phyloP scores from a whole-genome alignment of 1,140 invertebrate species.

The Probaryconus sp. region DNA sequence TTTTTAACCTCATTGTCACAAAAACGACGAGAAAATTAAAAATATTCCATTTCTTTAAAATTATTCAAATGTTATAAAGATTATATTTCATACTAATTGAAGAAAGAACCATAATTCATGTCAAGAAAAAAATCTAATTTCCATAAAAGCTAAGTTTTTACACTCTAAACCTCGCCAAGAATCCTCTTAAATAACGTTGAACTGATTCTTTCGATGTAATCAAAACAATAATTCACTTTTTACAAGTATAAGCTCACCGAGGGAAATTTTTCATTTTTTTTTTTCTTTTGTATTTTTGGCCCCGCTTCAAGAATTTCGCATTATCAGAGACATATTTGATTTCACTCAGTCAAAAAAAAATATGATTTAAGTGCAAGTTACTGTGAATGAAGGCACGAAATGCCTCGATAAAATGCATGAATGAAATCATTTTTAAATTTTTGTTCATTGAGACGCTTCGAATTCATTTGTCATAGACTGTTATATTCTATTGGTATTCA shows the following conservation, averaged over 20 bases:
- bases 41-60: no score
- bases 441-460: conserved; percentile 18
- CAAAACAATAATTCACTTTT: conserved; percentile 33
- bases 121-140: background rate
- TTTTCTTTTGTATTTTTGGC: conserved; percentile 20
- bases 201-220: conserved; percentile 24
- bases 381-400: background rate
- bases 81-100: no score
- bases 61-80: no score
- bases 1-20: no score
- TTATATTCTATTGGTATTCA: conserved; percentile 53
- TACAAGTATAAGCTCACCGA: conserved; percentile 6
- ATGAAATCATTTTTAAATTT: background rate
- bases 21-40: no score
- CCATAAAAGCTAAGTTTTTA: conserved; percentile 8
- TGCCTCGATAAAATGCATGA: conserved; percentile 1
- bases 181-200: conserved; percentile 15
- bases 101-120: no score
- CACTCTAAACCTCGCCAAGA: conserved; percentile 4
- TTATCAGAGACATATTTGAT: conserved; percentile 22
- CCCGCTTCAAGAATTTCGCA: conserved; percentile 23
- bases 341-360: conserved; percentile 1
- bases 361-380: conserved; percentile 13
- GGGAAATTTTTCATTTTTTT: conserved; percentile 15
- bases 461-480: conserved; percentile 48